Conservation (phyloP, 2,888 invertebrate species). For the Zelleria hepariella region DNA sequence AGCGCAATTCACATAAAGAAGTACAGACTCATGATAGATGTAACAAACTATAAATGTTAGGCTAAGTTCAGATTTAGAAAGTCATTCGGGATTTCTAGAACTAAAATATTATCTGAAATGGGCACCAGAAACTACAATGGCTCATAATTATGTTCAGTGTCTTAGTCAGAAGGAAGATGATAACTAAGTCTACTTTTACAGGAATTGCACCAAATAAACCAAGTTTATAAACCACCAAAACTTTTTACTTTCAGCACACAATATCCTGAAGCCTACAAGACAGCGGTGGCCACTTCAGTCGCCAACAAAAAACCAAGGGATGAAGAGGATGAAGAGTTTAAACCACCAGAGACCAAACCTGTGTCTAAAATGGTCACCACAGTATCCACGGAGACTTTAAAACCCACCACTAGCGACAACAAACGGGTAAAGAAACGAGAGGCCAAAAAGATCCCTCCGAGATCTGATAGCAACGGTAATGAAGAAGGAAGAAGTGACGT, state of each 20-base stretch:
- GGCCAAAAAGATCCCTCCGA: constrained; percentile 13
- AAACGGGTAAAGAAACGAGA: constrained; percentile 41
- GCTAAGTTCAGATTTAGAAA: no score
- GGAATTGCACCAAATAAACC: no score
- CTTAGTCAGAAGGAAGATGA: no score
- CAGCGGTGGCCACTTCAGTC: constrained; percentile 68
- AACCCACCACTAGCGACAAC: constrained; percentile 47
- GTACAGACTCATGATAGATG: no score
- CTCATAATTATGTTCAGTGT: no score
- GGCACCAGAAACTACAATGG: no score
- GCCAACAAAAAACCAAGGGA: constrained; percentile 52
- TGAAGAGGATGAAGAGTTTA: constrained; percentile 50
- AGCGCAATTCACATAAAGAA: no score
- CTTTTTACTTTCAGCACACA: constrained; percentile 54
- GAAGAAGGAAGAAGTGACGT: constrained; percentile 50
- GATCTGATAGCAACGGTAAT: constrained; percentile 21
- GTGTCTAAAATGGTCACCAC: constrained; percentile 62
- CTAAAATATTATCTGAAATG: no score
- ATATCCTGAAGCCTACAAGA: constrained; percentile 77
- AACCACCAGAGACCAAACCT: constrained; percentile 29
- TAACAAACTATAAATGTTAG: no score
- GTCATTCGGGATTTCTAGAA: no score
- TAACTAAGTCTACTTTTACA: no score
- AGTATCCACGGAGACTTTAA: constrained; percentile 59
- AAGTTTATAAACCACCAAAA: background rate